A percentile compares a stretch with the other conserved stretches of the same genome.
phyloP scores from a whole-genome alignment of 2,888 invertebrate genomes.

The Drosophila nigricruria region DNA sequence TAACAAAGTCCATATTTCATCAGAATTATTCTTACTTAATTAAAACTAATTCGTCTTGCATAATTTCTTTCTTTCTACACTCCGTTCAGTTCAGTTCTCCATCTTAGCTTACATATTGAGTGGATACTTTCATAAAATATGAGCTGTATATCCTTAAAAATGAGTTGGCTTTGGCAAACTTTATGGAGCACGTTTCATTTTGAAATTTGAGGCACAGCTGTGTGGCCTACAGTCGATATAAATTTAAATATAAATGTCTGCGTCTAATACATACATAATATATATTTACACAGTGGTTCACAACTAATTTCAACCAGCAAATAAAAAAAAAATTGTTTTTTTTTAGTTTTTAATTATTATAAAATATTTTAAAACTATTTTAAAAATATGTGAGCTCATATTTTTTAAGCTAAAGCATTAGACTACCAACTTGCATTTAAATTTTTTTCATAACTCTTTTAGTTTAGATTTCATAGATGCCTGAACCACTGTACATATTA shows the following conservation, averaged over 20 bases:
- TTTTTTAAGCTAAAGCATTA: too few species aligned
- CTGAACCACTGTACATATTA: too few species aligned
- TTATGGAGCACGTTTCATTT: conserved; percentile 2
- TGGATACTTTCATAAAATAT: conserved; percentile 6
- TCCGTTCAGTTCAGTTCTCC: background rate
- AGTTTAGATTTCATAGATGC: too few species aligned
- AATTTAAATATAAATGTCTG: conserved; percentile 8
- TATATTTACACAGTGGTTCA: too few species aligned
- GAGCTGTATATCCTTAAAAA: background rate
- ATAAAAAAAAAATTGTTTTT: too few species aligned
- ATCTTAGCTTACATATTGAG: background rate
- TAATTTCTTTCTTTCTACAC: background rate
- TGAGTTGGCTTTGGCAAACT: background rate
- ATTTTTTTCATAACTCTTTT: too few species aligned
- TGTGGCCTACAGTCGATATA: conserved; percentile 9
- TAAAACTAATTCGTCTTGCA: background rate
- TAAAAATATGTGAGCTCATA: too few species aligned
- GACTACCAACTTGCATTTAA: too few species aligned
- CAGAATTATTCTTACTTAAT: background rate
- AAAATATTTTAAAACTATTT: too few species aligned
- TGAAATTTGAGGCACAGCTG: conserved; percentile 17
- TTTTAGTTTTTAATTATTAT: too few species aligned
- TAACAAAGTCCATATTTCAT: background rate
- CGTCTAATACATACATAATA: background rate
- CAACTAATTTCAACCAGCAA: too few species aligned